Percentiles rank a stretch among this genome's conserved stretches.
Evolutionary conservation across 2,113 vertebrate species (phyloP).

Genomic region (Fulica atra): DNA sequence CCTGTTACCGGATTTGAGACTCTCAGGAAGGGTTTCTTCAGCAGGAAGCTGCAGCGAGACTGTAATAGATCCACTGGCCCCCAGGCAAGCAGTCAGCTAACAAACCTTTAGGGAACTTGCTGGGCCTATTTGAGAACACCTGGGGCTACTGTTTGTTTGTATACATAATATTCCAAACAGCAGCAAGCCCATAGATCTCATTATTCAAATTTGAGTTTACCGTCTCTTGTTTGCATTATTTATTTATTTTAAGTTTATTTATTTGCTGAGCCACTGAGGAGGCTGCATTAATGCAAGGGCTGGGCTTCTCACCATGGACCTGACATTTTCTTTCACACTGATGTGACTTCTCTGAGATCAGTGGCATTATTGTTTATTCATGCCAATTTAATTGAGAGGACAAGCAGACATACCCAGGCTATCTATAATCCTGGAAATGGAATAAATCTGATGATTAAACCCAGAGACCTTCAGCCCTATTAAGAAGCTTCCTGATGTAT

Average conservation of each 20-base stretch:
- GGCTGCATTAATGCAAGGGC: background rate
- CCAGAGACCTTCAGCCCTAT: background rate
- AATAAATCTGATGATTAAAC: background rate
- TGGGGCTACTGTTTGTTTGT: background rate
- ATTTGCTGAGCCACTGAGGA: background rate
- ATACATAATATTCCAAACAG: background rate
- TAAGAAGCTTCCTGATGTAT: background rate
- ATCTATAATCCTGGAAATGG: background rate
- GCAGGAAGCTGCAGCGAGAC: background rate
- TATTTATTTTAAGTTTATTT: conserved; percentile 4
- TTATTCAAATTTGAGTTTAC: background rate
- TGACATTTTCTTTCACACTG: background rate
- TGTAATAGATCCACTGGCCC: background rate
- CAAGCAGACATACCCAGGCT: background rate
- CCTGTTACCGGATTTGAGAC: background rate
- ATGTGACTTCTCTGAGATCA: background rate
- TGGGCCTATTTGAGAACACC: background rate
- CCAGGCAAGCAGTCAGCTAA: background rate
- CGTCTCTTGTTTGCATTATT: background rate
- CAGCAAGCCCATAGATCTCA: background rate
- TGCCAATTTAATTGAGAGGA: background rate
- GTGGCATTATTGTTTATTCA: background rate
- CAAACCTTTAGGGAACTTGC: background rate
- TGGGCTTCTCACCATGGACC: background rate
- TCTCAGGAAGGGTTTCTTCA: background rate